phyloP scores from a whole-genome alignment of 2,888 invertebrate genomes.

The Himalopsyche kuldschensis region DNA sequence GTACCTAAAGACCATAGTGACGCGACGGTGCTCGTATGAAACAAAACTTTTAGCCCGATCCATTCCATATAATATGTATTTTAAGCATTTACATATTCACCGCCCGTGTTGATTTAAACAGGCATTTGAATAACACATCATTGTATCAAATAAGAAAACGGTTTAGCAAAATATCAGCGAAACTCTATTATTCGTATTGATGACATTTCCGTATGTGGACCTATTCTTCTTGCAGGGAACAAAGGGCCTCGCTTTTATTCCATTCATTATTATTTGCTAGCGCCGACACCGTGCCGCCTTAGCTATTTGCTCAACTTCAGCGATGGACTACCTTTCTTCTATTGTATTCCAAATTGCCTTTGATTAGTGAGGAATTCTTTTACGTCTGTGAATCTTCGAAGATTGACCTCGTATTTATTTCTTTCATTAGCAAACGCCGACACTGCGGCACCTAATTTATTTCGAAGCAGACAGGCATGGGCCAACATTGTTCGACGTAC shows the following conservation, averaged over 20 bases:
- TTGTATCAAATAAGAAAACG: not conserved
- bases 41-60: not conserved
- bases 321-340: not conserved
- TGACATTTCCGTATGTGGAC: not conserved
- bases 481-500: too few relatives aligned
- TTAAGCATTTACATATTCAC: not conserved
- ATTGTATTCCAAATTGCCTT: not conserved
- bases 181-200: not conserved
- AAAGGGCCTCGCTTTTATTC: not conserved
- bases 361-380: not conserved
- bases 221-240: not conserved
- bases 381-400: not conserved
- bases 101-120: not conserved
- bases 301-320: not conserved
- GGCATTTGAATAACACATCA: not conserved
- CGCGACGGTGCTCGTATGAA: too few relatives aligned
- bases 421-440: not conserved
- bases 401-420: not conserved
- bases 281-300: not conserved
- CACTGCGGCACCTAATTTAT: not conserved
- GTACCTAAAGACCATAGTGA: too few relatives aligned
- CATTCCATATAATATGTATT: not conserved
- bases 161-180: not conserved
- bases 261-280: not conserved
- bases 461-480: not conserved